phyloP scores from a whole-genome alignment of 2,113 vertebrate genomes.

The Oncorhynchus masou region DNA sequence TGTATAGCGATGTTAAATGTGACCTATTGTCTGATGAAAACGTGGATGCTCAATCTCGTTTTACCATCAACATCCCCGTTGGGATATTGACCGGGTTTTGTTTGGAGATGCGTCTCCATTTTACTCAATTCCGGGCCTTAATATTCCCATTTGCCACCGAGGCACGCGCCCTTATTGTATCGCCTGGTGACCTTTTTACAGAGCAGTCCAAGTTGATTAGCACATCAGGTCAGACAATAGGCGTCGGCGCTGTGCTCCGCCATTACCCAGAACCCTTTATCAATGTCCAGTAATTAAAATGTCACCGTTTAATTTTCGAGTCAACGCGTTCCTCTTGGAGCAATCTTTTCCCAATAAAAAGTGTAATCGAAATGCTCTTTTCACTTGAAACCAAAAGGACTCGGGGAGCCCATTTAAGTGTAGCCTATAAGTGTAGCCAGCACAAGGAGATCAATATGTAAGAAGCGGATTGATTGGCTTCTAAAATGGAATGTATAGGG shows the following conservation, averaged over 20 bases:
- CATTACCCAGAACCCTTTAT: constrained; percentile 79
- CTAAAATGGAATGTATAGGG: constrained; percentile 93
- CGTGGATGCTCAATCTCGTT: constrained; percentile 56
- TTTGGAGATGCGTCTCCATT: constrained; percentile 71
- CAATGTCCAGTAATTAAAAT: constrained; percentile 96
- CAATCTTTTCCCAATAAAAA: constrained; percentile 86
- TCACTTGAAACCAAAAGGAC: constrained; percentile 72
- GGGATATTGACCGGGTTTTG: constrained; percentile 68
- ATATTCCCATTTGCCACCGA: constrained; percentile 57
- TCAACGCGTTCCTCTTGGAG: constrained; percentile 76
- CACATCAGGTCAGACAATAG: constrained; percentile 58
- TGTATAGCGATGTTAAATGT: constrained; percentile 43
- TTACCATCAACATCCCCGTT: constrained; percentile 34
- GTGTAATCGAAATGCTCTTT: constrained; percentile 86
- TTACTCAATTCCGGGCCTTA: constrained; percentile 30
- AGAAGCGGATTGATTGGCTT: constrained; percentile 86
- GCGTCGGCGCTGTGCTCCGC: constrained; percentile 67
- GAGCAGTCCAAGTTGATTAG: constrained; percentile 68
- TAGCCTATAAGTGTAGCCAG: constrained; percentile 29
- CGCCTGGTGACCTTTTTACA: constrained; percentile 56
- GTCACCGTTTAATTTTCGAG: constrained; percentile 90
- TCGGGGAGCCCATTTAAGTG: constrained; percentile 66
- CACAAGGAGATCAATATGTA: constrained; percentile 76
- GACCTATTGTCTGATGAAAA: constrained; percentile 59
- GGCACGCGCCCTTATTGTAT: constrained; percentile 42